A percentile compares a stretch with the other conserved stretches of the same genome.
phyloP scores from a whole-genome alignment of 2,797 vertebrate species.

The Chaetophractus vellerosus region DNA sequence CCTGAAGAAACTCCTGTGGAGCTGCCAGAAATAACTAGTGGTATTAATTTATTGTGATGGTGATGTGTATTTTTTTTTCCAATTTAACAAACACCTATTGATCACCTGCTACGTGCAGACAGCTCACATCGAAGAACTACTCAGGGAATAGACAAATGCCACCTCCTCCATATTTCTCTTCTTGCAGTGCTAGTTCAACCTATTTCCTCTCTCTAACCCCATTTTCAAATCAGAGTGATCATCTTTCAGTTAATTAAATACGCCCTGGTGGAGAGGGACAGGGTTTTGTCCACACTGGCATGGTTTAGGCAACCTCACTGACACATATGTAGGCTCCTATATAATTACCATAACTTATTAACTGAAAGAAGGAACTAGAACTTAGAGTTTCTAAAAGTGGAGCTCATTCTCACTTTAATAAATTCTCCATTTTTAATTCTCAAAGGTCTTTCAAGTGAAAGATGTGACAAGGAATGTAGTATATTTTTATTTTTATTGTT shows the following conservation, averaged over 20 bases:
- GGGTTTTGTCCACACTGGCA: not conserved
- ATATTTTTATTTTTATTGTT: slow-evolving; percentile 23
- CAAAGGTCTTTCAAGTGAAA: slow-evolving; percentile 46
- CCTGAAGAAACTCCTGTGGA: slow-evolving; percentile 70
- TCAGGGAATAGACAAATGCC: not conserved
- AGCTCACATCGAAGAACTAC: not conserved
- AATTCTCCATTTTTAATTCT: slow-evolving; percentile 57
- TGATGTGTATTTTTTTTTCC: not conserved
- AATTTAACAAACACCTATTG: not conserved
- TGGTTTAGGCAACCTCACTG: not conserved
- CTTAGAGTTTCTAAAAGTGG: slow-evolving; percentile 41
- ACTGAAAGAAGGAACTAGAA: slow-evolving; percentile 18
- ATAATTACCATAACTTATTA: slow-evolving; percentile 1
- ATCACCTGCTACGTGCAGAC: not conserved
- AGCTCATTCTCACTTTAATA: not conserved
- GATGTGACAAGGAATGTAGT: not conserved
- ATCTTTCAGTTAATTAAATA: slow-evolving; percentile 28
- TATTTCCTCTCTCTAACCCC: not conserved
- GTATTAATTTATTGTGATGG: slow-evolving; percentile 82
- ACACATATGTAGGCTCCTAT: not conserved
- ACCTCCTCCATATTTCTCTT: not conserved
- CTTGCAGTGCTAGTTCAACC: not conserved
- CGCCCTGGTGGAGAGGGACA: not conserved
- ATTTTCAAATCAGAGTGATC: slow-evolving; percentile 1
- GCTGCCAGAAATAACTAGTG: slow-evolving; percentile 77